phyloP scores from a whole-genome alignment of 2,888 invertebrate genomes.

The Lamellibrachia satsuma region DNA sequence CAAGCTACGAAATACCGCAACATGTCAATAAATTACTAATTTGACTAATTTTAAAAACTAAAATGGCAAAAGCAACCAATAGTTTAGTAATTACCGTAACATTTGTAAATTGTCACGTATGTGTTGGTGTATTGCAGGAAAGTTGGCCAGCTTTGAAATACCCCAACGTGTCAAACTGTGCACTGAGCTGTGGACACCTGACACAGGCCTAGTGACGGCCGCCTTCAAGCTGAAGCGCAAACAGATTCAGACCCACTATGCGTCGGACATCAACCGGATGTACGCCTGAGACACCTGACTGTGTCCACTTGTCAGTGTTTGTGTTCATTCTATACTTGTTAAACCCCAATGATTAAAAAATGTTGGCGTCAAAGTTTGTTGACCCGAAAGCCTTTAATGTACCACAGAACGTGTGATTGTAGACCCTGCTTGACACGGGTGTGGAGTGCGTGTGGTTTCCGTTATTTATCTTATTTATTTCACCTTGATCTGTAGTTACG shows the following conservation, averaged over 20 bases:
- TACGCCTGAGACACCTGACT: not conserved
- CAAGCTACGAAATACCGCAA: conserved; percentile 91
- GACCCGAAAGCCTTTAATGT: not conserved
- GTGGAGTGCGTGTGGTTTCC: not conserved
- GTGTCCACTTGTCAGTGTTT: not conserved
- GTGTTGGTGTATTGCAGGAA: conserved; percentile 71
- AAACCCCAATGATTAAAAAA: not conserved
- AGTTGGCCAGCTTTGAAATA: conserved; percentile 90
- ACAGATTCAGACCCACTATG: conserved; percentile 92
- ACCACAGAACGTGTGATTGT: not conserved
- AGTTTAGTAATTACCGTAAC: not conserved
- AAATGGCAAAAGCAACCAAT: not conserved
- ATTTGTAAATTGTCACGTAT: not conserved
- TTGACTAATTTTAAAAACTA: too few species aligned
- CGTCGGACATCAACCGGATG: not conserved
- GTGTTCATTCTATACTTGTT: not conserved
- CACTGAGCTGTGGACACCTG: conserved; percentile 95
- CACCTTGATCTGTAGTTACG: not conserved
- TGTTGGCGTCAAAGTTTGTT: not conserved
- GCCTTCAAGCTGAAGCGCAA: conserved; percentile 97
- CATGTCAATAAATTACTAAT: conserved; percentile 73
- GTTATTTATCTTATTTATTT: conserved; percentile 13
- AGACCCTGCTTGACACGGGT: not conserved
- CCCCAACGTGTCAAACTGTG: conserved; percentile 89
- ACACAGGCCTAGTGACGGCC: conserved; percentile 95